Percentiles rank a stretch among this genome's conserved stretches.
Evolutionary conservation across 2,113 vertebrate species (phyloP).

Genomic region (Himantopus leucocephalus): DNA sequence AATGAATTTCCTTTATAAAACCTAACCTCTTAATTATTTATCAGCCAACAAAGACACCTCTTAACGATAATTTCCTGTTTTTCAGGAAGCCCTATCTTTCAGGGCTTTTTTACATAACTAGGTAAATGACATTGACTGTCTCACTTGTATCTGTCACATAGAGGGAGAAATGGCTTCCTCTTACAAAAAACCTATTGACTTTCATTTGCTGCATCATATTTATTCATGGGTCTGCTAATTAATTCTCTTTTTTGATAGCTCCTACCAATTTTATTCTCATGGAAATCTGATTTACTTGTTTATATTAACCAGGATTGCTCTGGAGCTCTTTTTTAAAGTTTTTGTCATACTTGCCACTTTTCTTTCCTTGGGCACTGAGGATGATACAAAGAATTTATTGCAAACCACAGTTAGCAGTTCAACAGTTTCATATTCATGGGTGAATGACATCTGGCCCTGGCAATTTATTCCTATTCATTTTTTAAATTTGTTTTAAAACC

Average conservation of each 20-base stretch:
- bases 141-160: neutral
- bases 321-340: neutral
- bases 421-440: slow-evolving; percentile 28
- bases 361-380: neutral
- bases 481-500: slow-evolving; percentile 37
- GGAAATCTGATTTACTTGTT: slow-evolving; percentile 15
- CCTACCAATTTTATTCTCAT: neutral
- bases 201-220: slow-evolving; percentile 23
- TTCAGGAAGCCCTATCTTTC: slow-evolving; percentile 6
- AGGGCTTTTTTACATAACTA: neutral
- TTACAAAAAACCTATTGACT: neutral
- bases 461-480: slow-evolving; percentile 31
- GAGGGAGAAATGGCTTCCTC: neutral
- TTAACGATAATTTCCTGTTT: slow-evolving; percentile 10
- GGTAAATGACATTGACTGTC: neutral
- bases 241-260: slow-evolving; percentile 23
- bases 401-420: neutral
- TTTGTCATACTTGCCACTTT: neutral
- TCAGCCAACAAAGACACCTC: neutral
- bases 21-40: slow-evolving; percentile 3
- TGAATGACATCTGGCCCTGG: slow-evolving; percentile 20
- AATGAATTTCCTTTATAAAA: slow-evolving; percentile 3
- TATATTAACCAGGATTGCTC: neutral
- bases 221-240: slow-evolving; percentile 37
- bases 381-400: neutral